These are phyloP conservation scores for Aelia acuminata DNA, from an alignment of 2,888 invertebrate species.

Conservation along the genomic window DNA sequence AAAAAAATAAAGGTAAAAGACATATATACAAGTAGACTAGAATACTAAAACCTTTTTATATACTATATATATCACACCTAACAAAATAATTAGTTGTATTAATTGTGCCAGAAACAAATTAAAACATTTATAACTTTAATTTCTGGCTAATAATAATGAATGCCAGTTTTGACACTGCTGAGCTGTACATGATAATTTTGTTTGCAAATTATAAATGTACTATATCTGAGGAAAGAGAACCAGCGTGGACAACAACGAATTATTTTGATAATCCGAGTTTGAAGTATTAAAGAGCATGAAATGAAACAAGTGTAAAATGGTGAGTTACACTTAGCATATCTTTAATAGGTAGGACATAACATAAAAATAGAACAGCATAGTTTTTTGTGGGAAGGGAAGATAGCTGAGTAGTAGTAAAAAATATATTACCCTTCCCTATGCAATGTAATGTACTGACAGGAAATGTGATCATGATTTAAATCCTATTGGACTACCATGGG, in stretches of 20 bases:
- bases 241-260: too few species aligned
- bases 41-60: background rate
- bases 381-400: too few species aligned
- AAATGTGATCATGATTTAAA: background rate
- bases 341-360: too few species aligned
- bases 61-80: constrained; percentile 11
- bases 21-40: background rate
- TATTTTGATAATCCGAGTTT: too few species aligned
- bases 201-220: too few species aligned
- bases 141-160: background rate
- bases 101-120: background rate
- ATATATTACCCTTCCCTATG: background rate
- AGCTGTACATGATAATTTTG: too few species aligned
- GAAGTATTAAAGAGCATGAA: too few species aligned
- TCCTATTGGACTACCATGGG: background rate
- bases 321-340: too few species aligned
- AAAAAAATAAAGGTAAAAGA: background rate
- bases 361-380: too few species aligned
- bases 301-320: too few species aligned
- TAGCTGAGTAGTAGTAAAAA: too few species aligned
- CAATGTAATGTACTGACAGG: background rate
- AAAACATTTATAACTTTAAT: background rate
- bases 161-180: background rate
- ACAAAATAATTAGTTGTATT: background rate
- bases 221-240: too few species aligned